phyloP scores from a whole-genome alignment of 2,797 vertebrate species.

The Jordanella pulchra region DNA sequence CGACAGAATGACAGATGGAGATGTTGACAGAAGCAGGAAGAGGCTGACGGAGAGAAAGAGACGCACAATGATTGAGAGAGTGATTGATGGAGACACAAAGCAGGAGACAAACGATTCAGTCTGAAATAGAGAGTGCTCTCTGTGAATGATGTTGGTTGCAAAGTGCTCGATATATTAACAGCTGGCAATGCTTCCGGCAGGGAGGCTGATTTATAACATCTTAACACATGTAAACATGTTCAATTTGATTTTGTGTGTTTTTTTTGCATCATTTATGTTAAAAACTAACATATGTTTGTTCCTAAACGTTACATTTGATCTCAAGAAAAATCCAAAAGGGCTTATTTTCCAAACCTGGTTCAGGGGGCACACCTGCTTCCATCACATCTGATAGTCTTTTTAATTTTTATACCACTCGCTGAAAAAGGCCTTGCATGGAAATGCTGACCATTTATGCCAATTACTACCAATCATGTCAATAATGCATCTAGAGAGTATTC shows the following conservation, averaged over 20 bases:
- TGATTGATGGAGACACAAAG: conserved; percentile 47
- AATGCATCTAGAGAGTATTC: too few species aligned
- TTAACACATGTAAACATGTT: not conserved
- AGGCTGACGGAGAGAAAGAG: conserved; percentile 1
- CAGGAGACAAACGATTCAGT: conserved; percentile 30
- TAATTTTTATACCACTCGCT: not conserved
- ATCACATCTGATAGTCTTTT: not conserved
- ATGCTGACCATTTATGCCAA: not conserved
- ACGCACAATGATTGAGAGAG: conserved; percentile 15
- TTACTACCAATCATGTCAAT: not conserved
- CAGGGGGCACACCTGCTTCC: not conserved
- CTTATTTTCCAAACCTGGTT: not conserved
- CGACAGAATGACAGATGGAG: conserved; percentile 39
- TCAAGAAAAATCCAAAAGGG: not conserved
- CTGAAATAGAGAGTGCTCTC: conserved; percentile 25
- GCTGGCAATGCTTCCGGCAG: conserved; percentile 1
- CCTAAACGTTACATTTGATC: not conserved
- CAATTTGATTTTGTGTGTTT: not conserved
- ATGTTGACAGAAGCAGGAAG: conserved; percentile 7
- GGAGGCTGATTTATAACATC: conserved; percentile 6
- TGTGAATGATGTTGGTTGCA: conserved; percentile 13
- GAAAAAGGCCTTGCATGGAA: not conserved
- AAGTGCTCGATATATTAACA: conserved; percentile 23
- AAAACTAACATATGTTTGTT: not conserved
- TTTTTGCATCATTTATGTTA: not conserved